Evolutionary conservation across 2,113 vertebrate genomes (phyloP).

Genomic region (Rhinoptilus africanus): DNA sequence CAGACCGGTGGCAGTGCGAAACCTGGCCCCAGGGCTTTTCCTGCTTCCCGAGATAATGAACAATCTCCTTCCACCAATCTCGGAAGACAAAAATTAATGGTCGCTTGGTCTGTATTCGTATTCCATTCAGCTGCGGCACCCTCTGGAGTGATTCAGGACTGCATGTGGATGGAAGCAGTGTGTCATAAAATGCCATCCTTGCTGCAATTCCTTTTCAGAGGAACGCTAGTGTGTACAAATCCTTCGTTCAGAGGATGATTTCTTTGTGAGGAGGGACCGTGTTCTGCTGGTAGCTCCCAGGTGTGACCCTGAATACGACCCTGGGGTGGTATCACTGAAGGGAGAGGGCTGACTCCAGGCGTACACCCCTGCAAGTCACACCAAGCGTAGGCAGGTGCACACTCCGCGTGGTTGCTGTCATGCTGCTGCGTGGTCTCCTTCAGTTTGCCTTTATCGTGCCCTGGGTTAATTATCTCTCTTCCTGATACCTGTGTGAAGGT

Average conservation of each 20-base stretch:
- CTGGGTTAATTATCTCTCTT: neutral
- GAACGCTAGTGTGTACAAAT: fast-evolving
- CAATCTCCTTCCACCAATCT: neutral
- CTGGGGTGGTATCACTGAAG: fast-evolving
- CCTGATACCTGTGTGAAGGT: neutral
- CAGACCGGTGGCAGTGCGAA: neutral
- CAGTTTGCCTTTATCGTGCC: fast-evolving
- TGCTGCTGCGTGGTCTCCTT: neutral
- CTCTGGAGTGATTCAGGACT: neutral
- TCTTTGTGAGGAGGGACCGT: fast-evolving
- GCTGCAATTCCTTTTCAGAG: neutral
- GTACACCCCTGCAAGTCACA: fast-evolving
- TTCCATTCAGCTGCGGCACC: neutral
- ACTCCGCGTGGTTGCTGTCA: neutral
- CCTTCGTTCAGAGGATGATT: neutral
- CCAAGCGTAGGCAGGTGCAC: neutral
- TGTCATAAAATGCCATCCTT: too few relatives aligned
- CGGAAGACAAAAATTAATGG: neutral
- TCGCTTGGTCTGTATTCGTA: fast-evolving
- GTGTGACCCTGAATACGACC: too few relatives aligned
- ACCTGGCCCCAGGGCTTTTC: neutral
- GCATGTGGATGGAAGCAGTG: neutral
- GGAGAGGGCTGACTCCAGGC: neutral
- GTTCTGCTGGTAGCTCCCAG: neutral
- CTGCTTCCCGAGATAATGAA: neutral